phyloP scores from a whole-genome alignment of 2,113 vertebrate species.

The Lethenteron camtschaticum region DNA sequence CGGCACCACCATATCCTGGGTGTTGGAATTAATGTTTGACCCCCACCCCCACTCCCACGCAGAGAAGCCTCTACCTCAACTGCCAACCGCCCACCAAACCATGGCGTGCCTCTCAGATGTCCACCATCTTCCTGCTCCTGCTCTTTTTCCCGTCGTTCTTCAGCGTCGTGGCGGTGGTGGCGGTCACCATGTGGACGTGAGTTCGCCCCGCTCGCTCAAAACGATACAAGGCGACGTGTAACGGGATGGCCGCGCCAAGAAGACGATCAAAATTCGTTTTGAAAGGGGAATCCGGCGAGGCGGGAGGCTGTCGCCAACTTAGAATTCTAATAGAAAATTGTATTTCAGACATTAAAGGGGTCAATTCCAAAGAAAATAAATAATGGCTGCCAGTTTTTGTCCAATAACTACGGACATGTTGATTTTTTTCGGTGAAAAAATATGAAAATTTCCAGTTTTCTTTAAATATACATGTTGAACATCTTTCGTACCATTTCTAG shows the following conservation, averaged over 20 bases:
- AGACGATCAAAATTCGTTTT: not conserved
- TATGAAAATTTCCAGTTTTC: too few relatives aligned
- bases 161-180: constrained; percentile 41
- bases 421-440: too few relatives aligned
- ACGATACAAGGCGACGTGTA: too few relatives aligned
- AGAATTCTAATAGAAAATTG: too few relatives aligned
- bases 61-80: constrained; percentile 73
- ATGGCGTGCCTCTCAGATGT: constrained; percentile 72
- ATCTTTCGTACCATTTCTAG: not conserved
- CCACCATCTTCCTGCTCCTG: constrained; percentile 55
- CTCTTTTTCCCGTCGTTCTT: constrained; percentile 81
- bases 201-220: constrained; percentile 12
- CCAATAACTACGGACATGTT: too few relatives aligned
- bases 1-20: too few relatives aligned
- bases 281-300: not conserved
- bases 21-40: constrained; percentile 11
- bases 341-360: too few relatives aligned
- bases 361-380: too few relatives aligned
- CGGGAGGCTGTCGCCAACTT: too few relatives aligned
- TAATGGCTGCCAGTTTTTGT: too few relatives aligned
- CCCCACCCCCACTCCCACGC: constrained; percentile 7
- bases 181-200: constrained; percentile 75
- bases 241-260: too few relatives aligned
- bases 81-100: constrained; percentile 59
- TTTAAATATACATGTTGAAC: not conserved